Evolutionary conservation across 1,140 invertebrate genomes (phyloP).

Genomic region (Drosophila serrata): DNA sequence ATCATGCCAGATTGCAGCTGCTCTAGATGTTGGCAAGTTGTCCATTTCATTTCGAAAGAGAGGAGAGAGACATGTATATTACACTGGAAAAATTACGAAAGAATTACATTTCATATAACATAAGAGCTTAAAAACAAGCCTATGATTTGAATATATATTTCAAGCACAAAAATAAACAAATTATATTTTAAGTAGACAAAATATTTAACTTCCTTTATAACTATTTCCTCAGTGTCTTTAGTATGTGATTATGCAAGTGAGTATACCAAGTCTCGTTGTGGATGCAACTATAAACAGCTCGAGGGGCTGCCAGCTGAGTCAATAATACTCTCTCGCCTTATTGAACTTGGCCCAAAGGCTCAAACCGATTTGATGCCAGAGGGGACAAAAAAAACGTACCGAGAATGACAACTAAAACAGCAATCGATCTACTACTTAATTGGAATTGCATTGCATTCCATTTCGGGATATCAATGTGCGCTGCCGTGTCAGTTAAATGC

Average conservation of each 20-base stretch:
- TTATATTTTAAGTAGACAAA: background rate
- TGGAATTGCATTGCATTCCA: conserved; percentile 19
- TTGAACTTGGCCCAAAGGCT: conserved; percentile 4
- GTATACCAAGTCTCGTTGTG: background rate
- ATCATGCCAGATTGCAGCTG: conserved; percentile 31
- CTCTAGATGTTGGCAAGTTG: conserved; percentile 21
- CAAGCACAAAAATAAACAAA: background rate
- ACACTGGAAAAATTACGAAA: background rate
- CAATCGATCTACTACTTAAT: conserved; percentile 34
- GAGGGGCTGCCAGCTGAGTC: conserved; percentile 30
- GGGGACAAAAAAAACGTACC: background rate
- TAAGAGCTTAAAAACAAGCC: background rate
- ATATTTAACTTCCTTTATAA: background rate
- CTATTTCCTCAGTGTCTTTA: background rate
- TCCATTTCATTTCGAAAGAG: conserved; percentile 19
- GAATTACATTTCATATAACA: background rate
- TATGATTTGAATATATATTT: background rate
- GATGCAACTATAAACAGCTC: conserved; percentile 13
- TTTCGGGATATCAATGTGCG: conserved; percentile 22
- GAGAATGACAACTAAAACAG: conserved; percentile 23
- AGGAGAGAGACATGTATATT: background rate
- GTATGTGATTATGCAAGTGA: conserved; percentile 35
- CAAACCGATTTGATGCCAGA: conserved; percentile 1
- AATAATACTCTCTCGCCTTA: conserved; percentile 26
- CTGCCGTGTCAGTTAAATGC: conserved; percentile 54